Percentiles rank a stretch among this genome's conserved stretches.
Evolutionary conservation across 2,797 vertebrate species (phyloP).

Genomic region (Poeciliopsis infans): DNA sequence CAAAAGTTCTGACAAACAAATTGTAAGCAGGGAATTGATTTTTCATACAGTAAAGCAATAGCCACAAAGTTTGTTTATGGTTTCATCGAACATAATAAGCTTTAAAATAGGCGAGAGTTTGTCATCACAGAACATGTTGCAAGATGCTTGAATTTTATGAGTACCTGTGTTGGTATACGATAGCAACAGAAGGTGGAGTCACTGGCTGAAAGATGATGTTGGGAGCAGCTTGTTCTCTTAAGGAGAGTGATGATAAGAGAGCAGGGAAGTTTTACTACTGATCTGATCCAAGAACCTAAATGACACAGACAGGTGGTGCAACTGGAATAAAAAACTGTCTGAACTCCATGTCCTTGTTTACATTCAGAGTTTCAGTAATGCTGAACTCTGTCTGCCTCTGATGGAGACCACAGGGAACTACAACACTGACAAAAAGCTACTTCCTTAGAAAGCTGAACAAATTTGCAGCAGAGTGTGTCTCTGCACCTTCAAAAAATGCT

Average conservation of each 20-base stretch:
- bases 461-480: neutral
- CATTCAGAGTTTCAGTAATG: slow-evolving; percentile 1
- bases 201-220: slow-evolving; percentile 16
- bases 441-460: slow-evolving; percentile 5
- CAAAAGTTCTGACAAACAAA: neutral
- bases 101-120: neutral
- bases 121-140: neutral
- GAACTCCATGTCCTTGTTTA: slow-evolving; percentile 6
- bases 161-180: neutral
- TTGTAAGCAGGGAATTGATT: neutral
- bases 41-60: neutral
- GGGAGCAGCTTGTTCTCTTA: slow-evolving; percentile 39
- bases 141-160: neutral
- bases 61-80: neutral
- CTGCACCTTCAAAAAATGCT: neutral
- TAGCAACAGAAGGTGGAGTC: slow-evolving; percentile 29
- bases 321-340: slow-evolving; percentile 11
- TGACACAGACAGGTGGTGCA: slow-evolving; percentile 67
- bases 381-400: slow-evolving; percentile 59
- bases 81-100: neutral
- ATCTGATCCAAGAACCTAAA: slow-evolving; percentile 36
- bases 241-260: slow-evolving; percentile 38
- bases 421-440: slow-evolving; percentile 8
- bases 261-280: slow-evolving; percentile 32
- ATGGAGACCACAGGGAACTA: slow-evolving; percentile 47